Conservation (phyloP, 1,140 invertebrate species). For the Papilio polyxenes region DNA sequence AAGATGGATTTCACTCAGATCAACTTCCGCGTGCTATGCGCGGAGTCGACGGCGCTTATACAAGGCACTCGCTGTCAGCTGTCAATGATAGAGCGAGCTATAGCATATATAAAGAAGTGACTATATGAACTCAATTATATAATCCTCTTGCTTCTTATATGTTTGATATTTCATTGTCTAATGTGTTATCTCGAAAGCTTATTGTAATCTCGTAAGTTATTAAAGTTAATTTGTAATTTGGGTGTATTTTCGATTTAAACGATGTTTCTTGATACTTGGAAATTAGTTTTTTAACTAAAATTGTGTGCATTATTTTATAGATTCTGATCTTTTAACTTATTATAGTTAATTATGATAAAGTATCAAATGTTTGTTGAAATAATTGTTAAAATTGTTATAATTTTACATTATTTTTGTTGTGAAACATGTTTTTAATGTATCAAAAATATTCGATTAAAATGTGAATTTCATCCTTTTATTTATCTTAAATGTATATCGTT, state of each 20-base stretch:
- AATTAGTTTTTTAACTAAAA: no score
- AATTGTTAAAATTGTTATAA: not conserved
- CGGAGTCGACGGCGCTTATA: constrained; percentile 47
- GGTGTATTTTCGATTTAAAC: no score
- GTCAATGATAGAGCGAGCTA: constrained; percentile 41
- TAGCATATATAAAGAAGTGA: constrained; percentile 44
- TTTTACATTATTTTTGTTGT: no score
- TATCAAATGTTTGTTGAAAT: not conserved
- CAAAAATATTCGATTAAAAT: not conserved
- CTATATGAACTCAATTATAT: constrained; percentile 13
- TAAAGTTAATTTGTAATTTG: no score
- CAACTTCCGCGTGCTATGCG: constrained; percentile 82
- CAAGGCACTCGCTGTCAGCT: constrained; percentile 56
- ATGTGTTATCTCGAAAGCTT: not conserved
- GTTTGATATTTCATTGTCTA: not conserved
- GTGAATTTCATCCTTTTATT: not conserved
- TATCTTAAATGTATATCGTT: not conserved
- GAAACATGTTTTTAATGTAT: not conserved
- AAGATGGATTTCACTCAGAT: constrained; percentile 77
- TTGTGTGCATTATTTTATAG: no score
- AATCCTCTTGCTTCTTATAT: not conserved
- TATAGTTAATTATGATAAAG: not conserved
- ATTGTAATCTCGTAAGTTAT: not conserved
- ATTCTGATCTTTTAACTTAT: no score
- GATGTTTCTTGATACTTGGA: no score